Evolutionary conservation across 2,888 invertebrate genomes (phyloP), one percentile per base, ranked within the genome.

Genomic region (Miltochrista miniata): DNA sequence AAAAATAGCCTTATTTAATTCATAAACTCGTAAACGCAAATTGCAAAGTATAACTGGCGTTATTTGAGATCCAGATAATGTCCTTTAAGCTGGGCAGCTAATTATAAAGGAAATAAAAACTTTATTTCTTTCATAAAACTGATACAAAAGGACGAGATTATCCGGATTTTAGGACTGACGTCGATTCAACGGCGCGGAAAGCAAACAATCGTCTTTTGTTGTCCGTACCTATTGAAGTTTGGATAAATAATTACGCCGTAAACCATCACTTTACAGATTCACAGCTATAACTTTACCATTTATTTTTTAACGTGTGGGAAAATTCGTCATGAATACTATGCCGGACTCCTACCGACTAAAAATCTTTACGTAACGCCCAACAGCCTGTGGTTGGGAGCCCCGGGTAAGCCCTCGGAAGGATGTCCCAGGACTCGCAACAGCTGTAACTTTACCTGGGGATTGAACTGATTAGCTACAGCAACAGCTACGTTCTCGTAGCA

Each of bases 191-290:
- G 80, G 81, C 76, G 80, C 69, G 82, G 82, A 84, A 81, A 79
- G 85, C 84, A 87, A 88, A 89, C 88, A 87, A 89, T 88, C 81
- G 83, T 77, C 87, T 86, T 85, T 89, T 89, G 89, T 88, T 79
- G 78, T 73, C 79, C 71, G 70, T 70, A 72, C 74, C 87, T 77
- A 87, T 88, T 87, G 83, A 87, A 86, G 81, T 81, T 81, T 65
- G 70, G 81, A 81, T 85, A 87, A 90, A 89, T 90, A 89, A 89
- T 89, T 88, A 88, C 76, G 77, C 72, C 63, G 58, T 71, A 74
- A 76, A 77, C 76, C 81, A 83, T 79, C 82, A 82, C 83, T 85
- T 84, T 79, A 81, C 81, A 81, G 85, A 83, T 85, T 86, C 82
- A 85, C 83, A 81, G 78, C 79, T 72, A n/a, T n/a, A n/a, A n/a